These are phyloP conservation scores for Rhinichthys klamathensis DNA, from an alignment of 2,113 vertebrate genomes.

Conservation along the genomic window DNA sequence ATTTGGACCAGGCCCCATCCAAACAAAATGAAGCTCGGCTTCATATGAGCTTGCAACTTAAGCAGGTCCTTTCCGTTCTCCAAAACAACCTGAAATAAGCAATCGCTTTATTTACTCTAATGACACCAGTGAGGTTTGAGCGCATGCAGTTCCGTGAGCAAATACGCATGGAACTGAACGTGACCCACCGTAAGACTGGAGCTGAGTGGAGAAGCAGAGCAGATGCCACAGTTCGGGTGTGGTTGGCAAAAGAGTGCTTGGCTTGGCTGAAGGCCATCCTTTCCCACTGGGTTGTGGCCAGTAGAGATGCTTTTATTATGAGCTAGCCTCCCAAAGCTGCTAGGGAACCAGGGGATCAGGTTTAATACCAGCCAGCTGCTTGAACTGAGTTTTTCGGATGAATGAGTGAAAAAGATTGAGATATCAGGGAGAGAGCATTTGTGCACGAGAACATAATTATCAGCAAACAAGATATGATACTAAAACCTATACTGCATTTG, in stretches of 20 bases:
- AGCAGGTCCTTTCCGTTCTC: conserved; percentile 23
- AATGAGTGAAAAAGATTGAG: background rate
- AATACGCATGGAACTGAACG: conserved; percentile 57
- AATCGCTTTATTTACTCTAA: conserved; percentile 61
- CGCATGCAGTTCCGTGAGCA: conserved; percentile 40
- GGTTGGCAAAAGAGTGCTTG: conserved; percentile 72
- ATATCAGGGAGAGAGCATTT: background rate
- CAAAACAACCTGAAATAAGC: conserved; percentile 46
- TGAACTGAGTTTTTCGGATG: conserved; percentile 37
- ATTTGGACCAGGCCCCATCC: conserved; percentile 56
- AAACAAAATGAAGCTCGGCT: conserved; percentile 46
- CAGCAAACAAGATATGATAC: background rate
- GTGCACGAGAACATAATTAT: background rate
- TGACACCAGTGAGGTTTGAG: conserved; percentile 24
- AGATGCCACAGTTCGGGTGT: conserved; percentile 73
- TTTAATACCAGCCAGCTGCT: conserved; percentile 80
- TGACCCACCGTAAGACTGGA: conserved; percentile 59
- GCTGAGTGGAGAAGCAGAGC: conserved; percentile 60
- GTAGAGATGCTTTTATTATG: conserved; percentile 76
- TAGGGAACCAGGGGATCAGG: conserved; percentile 75
- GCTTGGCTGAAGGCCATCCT: conserved; percentile 67
- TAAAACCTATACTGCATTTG: background rate
- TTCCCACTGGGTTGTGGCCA: conserved; percentile 61
- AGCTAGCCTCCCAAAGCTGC: conserved; percentile 74
- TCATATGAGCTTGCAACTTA: conserved; percentile 54